Base-by-base conservation (phyloP, 37 sponge, comb jelly and placozoan genomes). In the Dysidea cf. avara region DNA sequence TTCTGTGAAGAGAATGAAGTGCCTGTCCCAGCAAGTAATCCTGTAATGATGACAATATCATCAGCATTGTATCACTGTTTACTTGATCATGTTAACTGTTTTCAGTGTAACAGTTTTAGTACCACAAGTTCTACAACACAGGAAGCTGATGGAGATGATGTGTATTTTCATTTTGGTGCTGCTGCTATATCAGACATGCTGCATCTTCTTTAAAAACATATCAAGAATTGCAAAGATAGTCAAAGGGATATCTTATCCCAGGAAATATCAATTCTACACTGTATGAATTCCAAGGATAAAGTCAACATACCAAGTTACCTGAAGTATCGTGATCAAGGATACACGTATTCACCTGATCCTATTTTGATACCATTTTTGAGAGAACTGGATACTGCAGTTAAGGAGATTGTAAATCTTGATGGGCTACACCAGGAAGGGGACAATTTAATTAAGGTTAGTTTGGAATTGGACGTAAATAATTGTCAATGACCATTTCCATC, bases 271-370 rank as follows among this genome's bases (percentile, higher is more conserved):
- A 18, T 73, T 4, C 26, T 73, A 21, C 18, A 59, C 20, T 57
- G 49, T 18, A 73, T 73, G 18, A 24, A 59, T 9, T 24, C 52
- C 13, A 36, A 5, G 39, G 74, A 73, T 28, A 73, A 73, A 32
- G 3, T 6, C 40, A 25, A 33, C 39, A 33, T 73, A 21, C 74
- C 74, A 46, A 49, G 20, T 39, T n/a, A 57, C 46, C 47, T 73
- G 14, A 30, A 57, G 14, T 73, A 73, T 59, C 9, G 74, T 5
- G 74, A 71, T 53, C 7, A 24, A 33, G 72, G 72, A 33, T 22
- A 54, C 56, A 71, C 48, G 74, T 73, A 73, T 21, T 73, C 40
- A 28, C 74, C 74, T 39, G 47, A 24, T 21, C 12, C 46, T 5
- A 33, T 18, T 4, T 73, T 73, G 35, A 12, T 73, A 28, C 30